These are phyloP conservation scores for Dromaius novaehollandiae DNA, from an alignment of 2,113 vertebrate species.

Conservation along the genomic window DNA sequence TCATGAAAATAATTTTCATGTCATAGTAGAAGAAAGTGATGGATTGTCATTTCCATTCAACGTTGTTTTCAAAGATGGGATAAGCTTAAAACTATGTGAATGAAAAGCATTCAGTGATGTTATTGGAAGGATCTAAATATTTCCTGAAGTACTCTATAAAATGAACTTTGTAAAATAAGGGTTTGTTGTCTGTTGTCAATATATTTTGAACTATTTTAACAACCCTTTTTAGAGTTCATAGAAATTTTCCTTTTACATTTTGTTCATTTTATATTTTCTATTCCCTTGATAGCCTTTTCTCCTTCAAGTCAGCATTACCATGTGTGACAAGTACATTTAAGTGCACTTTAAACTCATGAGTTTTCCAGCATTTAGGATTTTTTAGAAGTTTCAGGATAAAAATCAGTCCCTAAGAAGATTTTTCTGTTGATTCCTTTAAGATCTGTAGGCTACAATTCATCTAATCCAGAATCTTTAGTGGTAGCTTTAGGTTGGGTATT, in stretches of 20 bases:
- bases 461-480: neutral
- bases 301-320: neutral
- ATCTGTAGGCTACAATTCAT: neutral
- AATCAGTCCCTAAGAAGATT: neutral
- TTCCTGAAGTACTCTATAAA: neutral
- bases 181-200: neutral
- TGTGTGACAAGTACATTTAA: neutral
- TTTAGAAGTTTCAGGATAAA: neutral
- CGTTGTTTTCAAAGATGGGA: neutral
- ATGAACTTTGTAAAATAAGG: neutral
- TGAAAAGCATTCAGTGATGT: fast-evolving
- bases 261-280: neutral
- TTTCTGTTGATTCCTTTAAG: neutral
- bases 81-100: neutral
- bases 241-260: neutral
- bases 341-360: neutral
- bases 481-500: neutral
- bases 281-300: neutral
- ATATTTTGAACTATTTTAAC: neutral
- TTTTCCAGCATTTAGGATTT: neutral
- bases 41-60: neutral
- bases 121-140: neutral
- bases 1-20: neutral
- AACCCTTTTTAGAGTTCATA: neutral
- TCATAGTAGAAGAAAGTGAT: neutral